Evolutionary conservation across 2,888 invertebrate species (phyloP), one percentile per base, ranked within the genome.

Genomic region (Drosophila aldrichi): DNA sequence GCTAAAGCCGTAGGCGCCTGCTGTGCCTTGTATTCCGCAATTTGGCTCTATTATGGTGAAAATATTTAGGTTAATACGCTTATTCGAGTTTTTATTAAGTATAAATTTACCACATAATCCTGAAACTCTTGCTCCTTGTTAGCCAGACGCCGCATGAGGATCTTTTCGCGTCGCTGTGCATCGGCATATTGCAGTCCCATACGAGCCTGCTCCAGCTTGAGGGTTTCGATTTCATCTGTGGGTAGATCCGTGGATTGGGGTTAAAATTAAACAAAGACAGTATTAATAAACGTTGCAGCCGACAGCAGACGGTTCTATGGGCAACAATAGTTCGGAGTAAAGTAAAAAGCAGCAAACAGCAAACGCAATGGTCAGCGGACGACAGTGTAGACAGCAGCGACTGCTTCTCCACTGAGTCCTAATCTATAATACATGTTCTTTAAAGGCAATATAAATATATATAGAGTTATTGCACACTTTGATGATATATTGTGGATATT

Each of bases 51-150:
- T 71, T 22, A 1, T 4, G 61, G 25, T 2, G 0, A 7, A 22
- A 9, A 10, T 52, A 44, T 52, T 10, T 14, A 20, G 1, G 34
- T 48, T 12, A 44, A 44, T 14, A 44, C 22, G 8, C 18, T 9
- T 3, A 22, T 2, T 9, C 10, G 7, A 12, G 16, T 2, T 14
- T 3, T 7, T 14, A 14, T 36, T 36, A 12, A 22, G 6, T 6
- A 44, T 40, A 6, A 32, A 32, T 9, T 95, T 95, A 98, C 98
- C 94, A 97, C 96, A 94, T 97, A 97, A 94, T 98, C 98, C 93
- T 98, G 98, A 93, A 98, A 95, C 94, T 99, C 98, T 93, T 98
- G 98, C 92, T 99, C 99, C 94, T 99, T 99, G 79, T 97, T 96
- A 72, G 98, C 97, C 81, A 99, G 95, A 90, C 98, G 95, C 91